phyloP scores from a whole-genome alignment of 1,140 invertebrate species.

The Neotoxoptera formosana region DNA sequence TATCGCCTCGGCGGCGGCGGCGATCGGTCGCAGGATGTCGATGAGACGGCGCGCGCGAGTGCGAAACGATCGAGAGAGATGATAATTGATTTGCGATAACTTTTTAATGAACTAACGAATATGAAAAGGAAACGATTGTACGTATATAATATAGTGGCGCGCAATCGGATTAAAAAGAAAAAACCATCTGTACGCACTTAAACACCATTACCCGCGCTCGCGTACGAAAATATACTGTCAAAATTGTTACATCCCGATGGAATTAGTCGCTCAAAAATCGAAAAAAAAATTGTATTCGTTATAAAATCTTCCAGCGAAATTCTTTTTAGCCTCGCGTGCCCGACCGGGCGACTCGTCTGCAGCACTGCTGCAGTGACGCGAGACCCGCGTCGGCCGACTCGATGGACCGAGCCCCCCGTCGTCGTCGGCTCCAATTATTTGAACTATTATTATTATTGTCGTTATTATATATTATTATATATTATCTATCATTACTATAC shows the following conservation, averaged over 20 bases:
- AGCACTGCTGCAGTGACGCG: background rate
- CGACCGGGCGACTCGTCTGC: too few relatives aligned
- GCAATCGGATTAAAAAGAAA: background rate
- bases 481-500: too few relatives aligned
- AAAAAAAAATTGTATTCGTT: background rate
- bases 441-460: background rate
- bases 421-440: background rate
- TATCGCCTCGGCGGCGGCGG: background rate
- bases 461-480: too few relatives aligned
- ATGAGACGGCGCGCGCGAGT: background rate
- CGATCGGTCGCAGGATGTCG: slow-evolving; percentile 16
- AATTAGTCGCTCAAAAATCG: background rate
- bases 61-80: background rate
- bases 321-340: background rate
- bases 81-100: slow-evolving; percentile 35
- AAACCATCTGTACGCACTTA: slow-evolving; percentile 3
- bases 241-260: background rate
- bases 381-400: background rate
- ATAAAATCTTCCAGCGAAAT: background rate
- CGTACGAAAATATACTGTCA: too few relatives aligned
- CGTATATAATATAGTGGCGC: background rate
- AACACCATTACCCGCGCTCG: too few relatives aligned
- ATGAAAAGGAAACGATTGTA: background rate
- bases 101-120: background rate
- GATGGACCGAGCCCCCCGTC: too few relatives aligned